Evolutionary conservation across 1,140 invertebrate species (phyloP).

Genomic region (Bradynema listronoti): DNA sequence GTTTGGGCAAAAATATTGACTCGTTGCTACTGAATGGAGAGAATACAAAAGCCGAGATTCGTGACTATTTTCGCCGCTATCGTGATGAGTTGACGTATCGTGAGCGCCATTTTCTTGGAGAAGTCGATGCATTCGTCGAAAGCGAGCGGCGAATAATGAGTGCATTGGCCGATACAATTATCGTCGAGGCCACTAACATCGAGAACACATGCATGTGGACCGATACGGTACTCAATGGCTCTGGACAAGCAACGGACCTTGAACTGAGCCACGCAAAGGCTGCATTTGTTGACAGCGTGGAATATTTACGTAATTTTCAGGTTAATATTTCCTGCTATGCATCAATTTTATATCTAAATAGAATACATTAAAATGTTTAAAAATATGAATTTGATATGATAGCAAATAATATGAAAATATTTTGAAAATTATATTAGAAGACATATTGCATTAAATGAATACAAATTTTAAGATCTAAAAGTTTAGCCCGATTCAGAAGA

Average conservation of each 20-base stretch:
- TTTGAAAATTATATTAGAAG: no score
- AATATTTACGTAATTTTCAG: constrained; percentile 54
- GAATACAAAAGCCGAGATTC: constrained; percentile 53
- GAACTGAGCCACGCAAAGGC: constrained; percentile 48
- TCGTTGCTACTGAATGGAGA: constrained; percentile 47
- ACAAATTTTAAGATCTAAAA: neutral
- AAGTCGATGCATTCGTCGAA: constrained; percentile 52
- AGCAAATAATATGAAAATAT: no score
- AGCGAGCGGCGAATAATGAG: constrained; percentile 46
- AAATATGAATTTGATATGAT: no score
- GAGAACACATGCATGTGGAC: constrained; percentile 49
- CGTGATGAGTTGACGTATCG: constrained; percentile 43
- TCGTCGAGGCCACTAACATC: constrained; percentile 36
- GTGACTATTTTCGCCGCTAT: constrained; percentile 56
- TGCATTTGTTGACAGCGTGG: constrained; percentile 52
- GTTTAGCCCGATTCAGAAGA: constrained; percentile 53
- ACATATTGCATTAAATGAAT: no score
- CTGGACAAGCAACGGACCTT: constrained; percentile 39
- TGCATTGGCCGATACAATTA: constrained; percentile 40
- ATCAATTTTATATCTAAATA: no score
- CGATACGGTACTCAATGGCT: constrained; percentile 38
- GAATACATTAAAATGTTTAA: no score
- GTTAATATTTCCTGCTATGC: constrained; percentile 24
- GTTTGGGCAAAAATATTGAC: constrained; percentile 47
- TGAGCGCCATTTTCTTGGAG: constrained; percentile 51